phyloP scores from a whole-genome alignment of 2,888 invertebrate genomes.

The Girardia tigrina region DNA sequence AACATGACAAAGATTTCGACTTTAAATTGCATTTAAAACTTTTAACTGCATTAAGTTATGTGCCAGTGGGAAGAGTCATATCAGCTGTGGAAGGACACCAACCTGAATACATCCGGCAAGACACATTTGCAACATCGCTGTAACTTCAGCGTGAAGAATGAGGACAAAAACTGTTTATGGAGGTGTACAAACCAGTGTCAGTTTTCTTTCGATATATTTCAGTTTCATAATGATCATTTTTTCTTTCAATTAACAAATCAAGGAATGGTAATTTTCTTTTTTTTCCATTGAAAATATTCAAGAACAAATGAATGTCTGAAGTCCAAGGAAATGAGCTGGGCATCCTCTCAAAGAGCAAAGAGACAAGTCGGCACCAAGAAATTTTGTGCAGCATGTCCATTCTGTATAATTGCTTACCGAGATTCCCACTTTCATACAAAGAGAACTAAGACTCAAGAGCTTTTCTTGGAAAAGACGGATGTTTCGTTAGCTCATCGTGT shows the following conservation, averaged over 20 bases:
- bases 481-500: constrained; percentile 92
- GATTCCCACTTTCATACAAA: constrained; percentile 44
- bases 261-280: no score
- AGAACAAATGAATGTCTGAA: constrained; percentile 85
- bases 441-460: constrained; percentile 89
- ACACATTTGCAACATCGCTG: constrained; percentile 79
- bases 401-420: constrained; percentile 51
- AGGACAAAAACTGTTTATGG: no score
- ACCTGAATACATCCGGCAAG: constrained; percentile 84
- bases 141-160: constrained; percentile 87
- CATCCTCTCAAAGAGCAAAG: constrained; percentile 93
- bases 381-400: constrained; percentile 92
- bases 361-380: constrained; percentile 83
- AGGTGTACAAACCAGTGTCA: no score
- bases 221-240: no score
- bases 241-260: no score
- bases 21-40: no score
- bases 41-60: no score
- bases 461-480: constrained; percentile 92
- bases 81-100: no score
- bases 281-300: constrained; percentile 95
- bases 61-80: no score
- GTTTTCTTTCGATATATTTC: no score
- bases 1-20: no score
- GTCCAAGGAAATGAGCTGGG: constrained; percentile 89